Evolutionary conservation across 2,113 vertebrate species (phyloP), one percentile per base, ranked within the genome.

Genomic region (Notothenia rossii): DNA sequence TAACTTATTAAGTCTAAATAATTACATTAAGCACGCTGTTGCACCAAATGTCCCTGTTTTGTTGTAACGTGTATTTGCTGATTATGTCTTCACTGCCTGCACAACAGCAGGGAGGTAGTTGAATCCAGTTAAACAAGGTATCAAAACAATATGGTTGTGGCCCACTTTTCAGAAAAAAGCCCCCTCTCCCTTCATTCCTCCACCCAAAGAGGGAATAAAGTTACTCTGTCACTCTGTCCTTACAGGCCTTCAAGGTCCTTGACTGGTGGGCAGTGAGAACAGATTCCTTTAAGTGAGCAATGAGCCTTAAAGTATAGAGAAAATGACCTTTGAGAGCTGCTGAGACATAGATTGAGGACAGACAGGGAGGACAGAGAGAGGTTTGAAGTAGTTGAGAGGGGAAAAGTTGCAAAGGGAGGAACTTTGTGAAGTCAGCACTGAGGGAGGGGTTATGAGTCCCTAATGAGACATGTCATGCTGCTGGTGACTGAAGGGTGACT

Each of bases 291-390:
- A 64, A 80, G 79, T 72, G 78, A 81, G 70, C 88, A 91, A 89
- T 51, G 80, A 90, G 88, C 81, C 90, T 80, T 79, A 75, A 88
- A 91, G 77, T 90, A 89, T 68, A 71, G 73, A 80, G 50, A 86
- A 61, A 84, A 69, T 77, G 68, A 92, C 89, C 83, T 84, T 45
- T 53, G 77, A 89, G 80, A 86, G 72, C 58, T 71, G 74, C 79
- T 49, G 60, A 76, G 82, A 88, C 75, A 68, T 49, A 25, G 73
- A 83, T 43, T 33, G 68, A 81, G 59, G 66, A 58, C 15, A 33
- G 10, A 76, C 59, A 72, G 1, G 1, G 53, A 79, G 59, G 65
- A 61, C 13, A 25, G 15, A 74, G 62, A 66, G 67, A 62, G 22
- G 60, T 58, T 50, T 58, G 46, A 71, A 56, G 67, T 10, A 15